These are phyloP conservation scores for Dione juno DNA, from an alignment of 2,888 invertebrate species.

Conservation along the genomic window DNA sequence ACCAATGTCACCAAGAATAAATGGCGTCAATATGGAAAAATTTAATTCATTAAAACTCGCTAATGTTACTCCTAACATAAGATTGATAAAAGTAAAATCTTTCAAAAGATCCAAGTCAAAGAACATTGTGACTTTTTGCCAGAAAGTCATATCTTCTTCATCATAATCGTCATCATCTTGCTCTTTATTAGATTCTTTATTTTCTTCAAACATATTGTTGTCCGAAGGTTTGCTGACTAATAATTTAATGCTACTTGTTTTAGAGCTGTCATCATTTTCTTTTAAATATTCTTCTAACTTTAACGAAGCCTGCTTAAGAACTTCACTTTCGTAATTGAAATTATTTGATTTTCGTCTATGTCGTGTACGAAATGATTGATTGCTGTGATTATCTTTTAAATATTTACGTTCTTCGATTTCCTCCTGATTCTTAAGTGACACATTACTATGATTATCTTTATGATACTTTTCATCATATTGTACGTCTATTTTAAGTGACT, in stretches of 20 bases:
- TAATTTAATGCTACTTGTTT: constrained; percentile 63
- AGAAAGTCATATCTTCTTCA: constrained; percentile 68
- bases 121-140: constrained; percentile 84
- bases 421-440: constrained; percentile 69
- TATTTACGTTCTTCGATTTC: constrained; percentile 75
- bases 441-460: constrained; percentile 72
- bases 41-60: constrained; percentile 89
- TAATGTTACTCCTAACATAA: constrained; percentile 88
- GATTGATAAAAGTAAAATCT: constrained; percentile 87
- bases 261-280: constrained; percentile 62
- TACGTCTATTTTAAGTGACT: constrained; percentile 74
- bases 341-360: constrained; percentile 79
- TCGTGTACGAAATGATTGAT: constrained; percentile 68
- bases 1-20: constrained; percentile 87
- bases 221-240: constrained; percentile 63
- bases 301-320: constrained; percentile 81
- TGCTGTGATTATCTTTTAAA: constrained; percentile 76
- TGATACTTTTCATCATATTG: constrained; percentile 72
- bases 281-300: constrained; percentile 80
- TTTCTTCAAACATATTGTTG: constrained; percentile 62
- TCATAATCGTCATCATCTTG: constrained; percentile 57
- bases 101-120: constrained; percentile 88
- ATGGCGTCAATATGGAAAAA: constrained; percentile 88
- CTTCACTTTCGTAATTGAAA: constrained; percentile 84
- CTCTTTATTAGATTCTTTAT: constrained; percentile 47